Base-by-base conservation (phyloP, 2,797 vertebrate species). In the Kryptolebias ocellatus region DNA sequence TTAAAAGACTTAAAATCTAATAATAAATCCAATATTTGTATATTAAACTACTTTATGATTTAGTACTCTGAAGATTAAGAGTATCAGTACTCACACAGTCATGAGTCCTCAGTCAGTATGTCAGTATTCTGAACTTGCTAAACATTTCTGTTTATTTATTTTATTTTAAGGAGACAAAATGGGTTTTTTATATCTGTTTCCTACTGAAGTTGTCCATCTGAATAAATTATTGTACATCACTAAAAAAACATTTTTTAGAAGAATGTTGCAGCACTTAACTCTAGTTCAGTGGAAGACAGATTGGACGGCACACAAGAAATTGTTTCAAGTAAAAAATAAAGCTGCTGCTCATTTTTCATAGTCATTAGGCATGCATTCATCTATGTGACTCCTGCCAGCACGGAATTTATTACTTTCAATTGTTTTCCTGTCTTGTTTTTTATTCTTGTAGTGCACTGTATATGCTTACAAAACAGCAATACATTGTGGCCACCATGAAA, bases 331-430 rank as follows among this genome's bases (percentile, higher is more conserved):
- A 49, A 29, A 18, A 4, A 62, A 24, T 18, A 47, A 16, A 31
- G 16, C 55, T 1, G 6, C 5, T 2, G 14, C 24, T 66, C 39
- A 27, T 42, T 63, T 49, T 52, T 53, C 39, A 42, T 53, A 12
- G 15, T 44, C 24, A 45, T 14, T 51, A 18, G 8, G 2, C 2
- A 16, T 27, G 39, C 52, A 12, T 24, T 72, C 72, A 71, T 59
- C 51, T 57, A 14, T 50, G 59, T 1, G 18, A 10, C 46, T 67
- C 52, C 57, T 65, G 55, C 60, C 54, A 60, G 52, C 18, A 24
- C 29, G 51, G 6, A 34, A 72, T 62, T 62, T 64, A 60, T 67
- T 27, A 11, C 51, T 64, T 57, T 60, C 5, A 64, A 58, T 49
- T 57, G 60, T 65, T 69, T 59, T 65, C 44, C 39, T 27, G 0